Base-by-base conservation (phyloP, 2,888 invertebrate genomes). In the Terebella lapidaria region DNA sequence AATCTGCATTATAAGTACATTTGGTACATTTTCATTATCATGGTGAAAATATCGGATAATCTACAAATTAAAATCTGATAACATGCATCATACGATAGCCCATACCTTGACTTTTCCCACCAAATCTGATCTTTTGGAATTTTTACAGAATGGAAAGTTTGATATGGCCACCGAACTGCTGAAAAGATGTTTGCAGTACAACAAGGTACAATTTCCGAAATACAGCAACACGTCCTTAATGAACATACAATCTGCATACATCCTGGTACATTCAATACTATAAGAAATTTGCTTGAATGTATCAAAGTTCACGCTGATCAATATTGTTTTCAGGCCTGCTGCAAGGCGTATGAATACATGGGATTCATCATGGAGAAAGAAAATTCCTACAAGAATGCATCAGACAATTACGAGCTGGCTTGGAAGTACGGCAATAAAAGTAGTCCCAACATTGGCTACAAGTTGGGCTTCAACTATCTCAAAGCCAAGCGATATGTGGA, bases 351-450 rank as follows among this genome's bases (percentile, higher is more conserved):
- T 76, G 96, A 97, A 79, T 89, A 91, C 71, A 80, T 86, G 78
- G 94, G 94, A 0, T 87, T 87, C 67, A 86, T 97, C 66, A 86
- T 89, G 25, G 97, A 97, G 81, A 94, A 94, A 74, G 92, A 94
- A 66, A 93, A 94, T 75, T 88, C 88, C 63, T 94, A 91, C 82
- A 87, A 88, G 63, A 89, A 90, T 61, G 94, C 95, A 0, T 88
- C 91, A 0, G 83, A 84, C 5, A 87, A 89, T 75, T 96, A 93
- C 78, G 88, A 89, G 69, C 85, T 86, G 68, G 94, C 95, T 0
- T 96, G 95, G 94, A 86, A 85, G 57, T 88, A 88, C 73, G 88
- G 90, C 0, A 91, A 91, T 4, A 88, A 87, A 70, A 85, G 85
- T 1, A 94, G 94, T 74, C 88, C 94, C 0, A 85, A 88, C 0